Evolutionary conservation across 2,797 vertebrate genomes (phyloP).

Genomic region (Etheostoma perlongum): DNA sequence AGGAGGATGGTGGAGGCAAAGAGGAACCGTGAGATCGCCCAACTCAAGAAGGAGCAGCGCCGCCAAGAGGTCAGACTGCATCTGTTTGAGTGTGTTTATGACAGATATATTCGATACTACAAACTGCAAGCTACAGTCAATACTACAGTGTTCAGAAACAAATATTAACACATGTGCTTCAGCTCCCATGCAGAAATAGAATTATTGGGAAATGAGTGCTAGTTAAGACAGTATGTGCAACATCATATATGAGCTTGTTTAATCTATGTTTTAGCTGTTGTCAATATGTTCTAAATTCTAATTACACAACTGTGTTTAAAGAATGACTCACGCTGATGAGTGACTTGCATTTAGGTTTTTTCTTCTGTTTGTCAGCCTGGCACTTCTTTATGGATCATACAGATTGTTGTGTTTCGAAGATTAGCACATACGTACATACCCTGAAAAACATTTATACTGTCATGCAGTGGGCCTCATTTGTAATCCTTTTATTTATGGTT

Average conservation of each 20-base stretch:
- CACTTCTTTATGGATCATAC: conserved; percentile 13
- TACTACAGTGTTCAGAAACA: neutral
- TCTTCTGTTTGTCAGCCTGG: conserved; percentile 24
- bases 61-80: conserved; percentile 89
- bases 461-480: conserved; percentile 5
- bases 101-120: neutral
- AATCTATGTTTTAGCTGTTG: neutral
- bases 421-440: neutral
- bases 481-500: conserved; percentile 50
- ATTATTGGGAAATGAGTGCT: neutral
- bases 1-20: conserved; percentile 93
- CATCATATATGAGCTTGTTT: neutral
- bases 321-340: conserved; percentile 3
- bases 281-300: neutral
- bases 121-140: neutral
- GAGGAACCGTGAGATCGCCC: conserved; percentile 95
- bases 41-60: conserved; percentile 97
- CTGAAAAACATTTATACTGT: conserved; percentile 8
- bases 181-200: neutral
- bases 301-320: conserved; percentile 10
- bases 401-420: conserved; percentile 15
- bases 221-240: neutral
- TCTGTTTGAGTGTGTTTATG: neutral
- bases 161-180: neutral
- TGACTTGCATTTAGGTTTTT: neutral